Percentiles rank a stretch among this genome's conserved stretches.
phyloP scores from a whole-genome alignment of 2,797 vertebrate genomes.

The Lagorchestes hirsutus region DNA sequence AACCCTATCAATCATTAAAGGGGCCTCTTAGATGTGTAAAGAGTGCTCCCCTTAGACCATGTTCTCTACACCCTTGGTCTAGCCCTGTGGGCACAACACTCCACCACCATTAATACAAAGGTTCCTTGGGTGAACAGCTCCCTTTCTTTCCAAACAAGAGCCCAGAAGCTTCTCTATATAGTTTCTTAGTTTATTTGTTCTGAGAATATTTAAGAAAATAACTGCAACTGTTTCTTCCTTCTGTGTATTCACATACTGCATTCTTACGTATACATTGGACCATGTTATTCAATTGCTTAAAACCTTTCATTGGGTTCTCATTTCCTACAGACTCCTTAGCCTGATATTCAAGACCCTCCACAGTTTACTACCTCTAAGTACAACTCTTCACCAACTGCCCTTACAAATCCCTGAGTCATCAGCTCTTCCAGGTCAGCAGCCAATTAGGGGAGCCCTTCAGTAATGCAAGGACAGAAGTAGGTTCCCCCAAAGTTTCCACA shows the following conservation, averaged over 20 bases:
- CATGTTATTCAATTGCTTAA: background rate
- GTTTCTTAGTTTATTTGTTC: background rate
- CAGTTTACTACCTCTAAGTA: background rate
- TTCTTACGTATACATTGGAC: background rate
- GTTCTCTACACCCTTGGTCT: background rate
- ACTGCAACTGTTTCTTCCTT: background rate
- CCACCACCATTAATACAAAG: background rate
- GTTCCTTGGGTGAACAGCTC: background rate
- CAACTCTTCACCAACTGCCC: background rate
- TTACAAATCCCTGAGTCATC: background rate
- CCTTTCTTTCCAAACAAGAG: background rate
- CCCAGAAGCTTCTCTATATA: background rate
- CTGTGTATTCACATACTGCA: background rate
- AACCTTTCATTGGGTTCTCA: background rate
- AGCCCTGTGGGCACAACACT: background rate
- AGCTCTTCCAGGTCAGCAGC: background rate
- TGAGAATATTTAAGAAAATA: background rate
- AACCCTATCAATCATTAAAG: background rate
- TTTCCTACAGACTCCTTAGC: background rate
- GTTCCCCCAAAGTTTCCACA: background rate
- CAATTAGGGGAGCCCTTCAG: background rate
- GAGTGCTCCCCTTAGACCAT: background rate
- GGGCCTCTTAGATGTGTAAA: background rate
- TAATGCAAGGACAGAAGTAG: background rate
- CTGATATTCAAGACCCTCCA: too few species aligned